A percentile compares a stretch with the other conserved stretches of the same genome.
These are phyloP conservation scores for Rhodinocichla rosea DNA, from an alignment of 2,113 vertebrate genomes.

Conservation along the genomic window DNA sequence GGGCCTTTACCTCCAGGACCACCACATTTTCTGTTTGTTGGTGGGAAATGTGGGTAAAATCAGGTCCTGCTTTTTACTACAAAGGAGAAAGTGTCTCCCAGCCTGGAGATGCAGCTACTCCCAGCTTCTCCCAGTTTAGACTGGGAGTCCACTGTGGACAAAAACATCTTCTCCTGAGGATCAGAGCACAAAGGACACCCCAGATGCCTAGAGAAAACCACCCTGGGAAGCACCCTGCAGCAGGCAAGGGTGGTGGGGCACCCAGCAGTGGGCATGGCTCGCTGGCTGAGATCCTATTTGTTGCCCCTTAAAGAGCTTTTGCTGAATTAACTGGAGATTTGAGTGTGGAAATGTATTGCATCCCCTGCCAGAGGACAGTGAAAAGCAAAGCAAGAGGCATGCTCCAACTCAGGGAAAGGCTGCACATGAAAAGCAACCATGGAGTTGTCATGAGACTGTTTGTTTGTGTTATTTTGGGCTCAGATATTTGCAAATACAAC, in stretches of 20 bases:
- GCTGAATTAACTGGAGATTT: not conserved
- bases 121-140: not conserved
- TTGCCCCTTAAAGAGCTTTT: not conserved
- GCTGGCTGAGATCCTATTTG: not conserved
- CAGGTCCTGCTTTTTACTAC: not conserved
- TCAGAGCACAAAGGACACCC: not conserved
- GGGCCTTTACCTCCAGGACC: accelerated
- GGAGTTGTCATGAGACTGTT: not conserved
- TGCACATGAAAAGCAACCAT: not conserved
- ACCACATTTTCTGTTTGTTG: not conserved
- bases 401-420: not conserved
- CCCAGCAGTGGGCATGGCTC: not conserved
- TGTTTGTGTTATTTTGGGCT: constrained; percentile 40
- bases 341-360: not conserved
- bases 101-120: not conserved
- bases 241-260: not conserved
- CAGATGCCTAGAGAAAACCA: not conserved
- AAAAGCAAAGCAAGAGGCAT: not conserved
- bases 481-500: constrained; percentile 61
- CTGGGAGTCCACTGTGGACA: accelerated
- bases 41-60: not conserved
- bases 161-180: not conserved
- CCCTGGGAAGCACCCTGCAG: not conserved
- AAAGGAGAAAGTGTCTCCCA: not conserved
- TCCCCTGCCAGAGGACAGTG: not conserved